Evolutionary conservation across 2,797 vertebrate genomes (phyloP).

Genomic region (Xiphophorus birchmanni): DNA sequence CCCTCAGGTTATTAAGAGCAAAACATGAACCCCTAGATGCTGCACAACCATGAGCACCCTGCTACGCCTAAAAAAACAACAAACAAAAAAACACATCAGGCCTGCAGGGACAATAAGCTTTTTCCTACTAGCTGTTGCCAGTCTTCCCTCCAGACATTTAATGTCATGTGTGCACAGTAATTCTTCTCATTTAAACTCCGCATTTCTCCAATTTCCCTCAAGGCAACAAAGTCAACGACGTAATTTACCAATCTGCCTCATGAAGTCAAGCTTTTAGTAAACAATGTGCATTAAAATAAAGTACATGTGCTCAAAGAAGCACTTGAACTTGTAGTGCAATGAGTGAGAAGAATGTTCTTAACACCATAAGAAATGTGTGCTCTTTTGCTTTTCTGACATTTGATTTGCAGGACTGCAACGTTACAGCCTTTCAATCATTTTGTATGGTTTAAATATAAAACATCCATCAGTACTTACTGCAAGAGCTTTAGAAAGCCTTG

Average conservation of each 20-base stretch:
- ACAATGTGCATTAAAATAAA: constrained; percentile 26
- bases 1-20: constrained; percentile 39
- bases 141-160: constrained; percentile 57
- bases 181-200: constrained; percentile 51
- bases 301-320: constrained; percentile 1
- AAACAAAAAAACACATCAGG: constrained; percentile 27
- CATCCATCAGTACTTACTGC: constrained; percentile 85
- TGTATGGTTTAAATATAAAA: neutral
- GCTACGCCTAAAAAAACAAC: constrained; percentile 17
- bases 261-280: constrained; percentile 18
- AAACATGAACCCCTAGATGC: constrained; percentile 25
- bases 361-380: neutral
- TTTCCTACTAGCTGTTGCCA: constrained; percentile 41
- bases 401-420: neutral
- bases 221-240: constrained; percentile 24
- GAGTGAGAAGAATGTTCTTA: neutral
- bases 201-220: constrained; percentile 32
- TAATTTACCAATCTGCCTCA: constrained; percentile 33
- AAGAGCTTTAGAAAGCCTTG: constrained; percentile 92
- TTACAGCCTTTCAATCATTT: neutral
- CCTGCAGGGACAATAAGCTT: constrained; percentile 44
- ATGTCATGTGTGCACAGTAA: constrained; percentile 48
- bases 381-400: neutral
- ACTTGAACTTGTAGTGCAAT: neutral
- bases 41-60: constrained; percentile 19